Evolutionary conservation across 2,888 invertebrate genomes (phyloP).

Genomic region (Subacronicta megacephala): DNA sequence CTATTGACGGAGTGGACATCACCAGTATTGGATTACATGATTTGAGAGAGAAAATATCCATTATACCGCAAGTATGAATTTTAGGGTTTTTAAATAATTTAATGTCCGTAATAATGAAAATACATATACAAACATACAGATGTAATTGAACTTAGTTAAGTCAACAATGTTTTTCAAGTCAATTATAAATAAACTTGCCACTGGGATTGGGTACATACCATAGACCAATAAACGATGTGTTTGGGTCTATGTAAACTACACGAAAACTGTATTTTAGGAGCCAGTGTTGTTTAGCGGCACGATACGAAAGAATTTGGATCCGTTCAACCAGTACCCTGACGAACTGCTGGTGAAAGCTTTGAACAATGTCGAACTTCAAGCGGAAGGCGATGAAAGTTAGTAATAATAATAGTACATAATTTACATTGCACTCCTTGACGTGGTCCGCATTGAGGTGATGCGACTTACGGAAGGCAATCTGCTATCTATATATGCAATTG

Average conservation of each 20-base stretch:
- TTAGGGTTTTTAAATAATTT: neutral
- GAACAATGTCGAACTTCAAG: conserved; percentile 90
- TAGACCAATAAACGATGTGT: no score
- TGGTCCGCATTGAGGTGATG: no score
- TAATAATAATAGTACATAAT: neutral
- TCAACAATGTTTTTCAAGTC: no score
- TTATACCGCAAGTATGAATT: conserved; percentile 91
- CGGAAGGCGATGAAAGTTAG: conserved; percentile 52
- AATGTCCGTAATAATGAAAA: no score
- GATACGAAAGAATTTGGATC: conserved; percentile 94
- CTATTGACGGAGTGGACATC: conserved; percentile 92
- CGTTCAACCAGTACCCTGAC: conserved; percentile 93
- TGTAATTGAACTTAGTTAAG: no score
- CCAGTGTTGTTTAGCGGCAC: conserved; percentile 96
- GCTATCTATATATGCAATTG: no score
- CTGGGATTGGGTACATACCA: no score
- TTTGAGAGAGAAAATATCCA: conserved; percentile 90
- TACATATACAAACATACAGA: no score
- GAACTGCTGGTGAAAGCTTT: conserved; percentile 93
- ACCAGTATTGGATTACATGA: conserved; percentile 89
- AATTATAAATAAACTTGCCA: no score
- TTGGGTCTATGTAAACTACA: no score
- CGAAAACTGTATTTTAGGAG: conserved; percentile 85
- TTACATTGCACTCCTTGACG: no score
- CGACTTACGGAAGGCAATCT: no score